Base-by-base conservation (phyloP, 2,888 invertebrate species). In the Dynastes grantii region DNA sequence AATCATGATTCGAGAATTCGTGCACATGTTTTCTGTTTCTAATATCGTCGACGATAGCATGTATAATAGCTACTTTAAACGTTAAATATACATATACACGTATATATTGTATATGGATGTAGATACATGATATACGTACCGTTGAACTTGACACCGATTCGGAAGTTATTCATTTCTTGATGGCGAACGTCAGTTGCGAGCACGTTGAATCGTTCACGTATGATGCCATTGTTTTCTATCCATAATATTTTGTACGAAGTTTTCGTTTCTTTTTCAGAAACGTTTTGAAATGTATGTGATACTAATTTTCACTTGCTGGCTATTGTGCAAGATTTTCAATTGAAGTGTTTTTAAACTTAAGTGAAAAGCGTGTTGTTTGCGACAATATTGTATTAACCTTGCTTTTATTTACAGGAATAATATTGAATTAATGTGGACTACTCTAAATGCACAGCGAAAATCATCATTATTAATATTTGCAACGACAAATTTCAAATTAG, bases 141-240 rank as follows among this genome's bases (percentile, higher is more conserved):
- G 13, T 37, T 64, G 64, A 64, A 64, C 64, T 64, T 64, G 64
- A 64, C 64, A 64, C 64, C 29, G 13, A 64, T 64, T 64, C 16
- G n/a, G 16, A 64, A 37, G 64, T 16, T 64, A 64, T 40, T 37
- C 64, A 64, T 64, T 64, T 64, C 64, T 64, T 32, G 64, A 64
- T 40, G 40, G 37, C 64, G 55, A 58, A 58, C 22, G 55, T 22
- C 55, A 58, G 55, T 58, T 58, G 8, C 55, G 16, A 58, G 5
- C 16, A 27, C 55, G 55, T 58, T 58, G 55, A 58, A n/a, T 22
- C 55, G 55, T 58, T 58, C 55, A 58, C 55, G 55, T 58, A 58
- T 16, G 45, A 45, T 45, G 45, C 45, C 45, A 45, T 45, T 45
- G 45, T 45, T 45, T 45, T 45, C 45, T 45, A 45, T 45, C 8